Conservation (phyloP, 1,140 invertebrate genomes). For the Listronotus bonariensis region DNA sequence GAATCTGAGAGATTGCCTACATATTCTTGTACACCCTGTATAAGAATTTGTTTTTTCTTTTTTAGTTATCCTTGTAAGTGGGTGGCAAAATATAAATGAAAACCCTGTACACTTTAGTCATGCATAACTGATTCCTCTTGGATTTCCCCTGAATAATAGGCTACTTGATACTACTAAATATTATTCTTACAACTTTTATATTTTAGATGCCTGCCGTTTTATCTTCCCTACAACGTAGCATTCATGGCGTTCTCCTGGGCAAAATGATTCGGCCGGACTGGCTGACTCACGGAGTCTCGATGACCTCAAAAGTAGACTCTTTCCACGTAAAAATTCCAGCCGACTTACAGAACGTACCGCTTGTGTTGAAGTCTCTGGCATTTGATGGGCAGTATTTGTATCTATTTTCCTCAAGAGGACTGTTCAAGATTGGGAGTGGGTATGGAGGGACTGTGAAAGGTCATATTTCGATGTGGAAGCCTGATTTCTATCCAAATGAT, state of each 20-base stretch:
- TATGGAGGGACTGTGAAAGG: conserved; percentile 89
- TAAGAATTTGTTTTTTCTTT: too few species aligned
- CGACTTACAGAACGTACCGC: conserved; percentile 55
- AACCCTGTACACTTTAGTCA: conserved; percentile 7
- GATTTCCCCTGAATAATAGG: too few species aligned
- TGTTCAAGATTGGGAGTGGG: conserved; percentile 91
- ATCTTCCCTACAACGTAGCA: conserved; percentile 84
- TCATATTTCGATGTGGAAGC: conserved; percentile 79
- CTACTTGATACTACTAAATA: not conserved
- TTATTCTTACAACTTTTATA: not conserved
- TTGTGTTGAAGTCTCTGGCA: conserved; percentile 67
- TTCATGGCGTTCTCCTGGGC: conserved; percentile 85
- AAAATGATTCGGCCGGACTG: conserved; percentile 84
- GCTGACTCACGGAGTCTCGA: conserved; percentile 84
- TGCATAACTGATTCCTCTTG: conserved; percentile 25
- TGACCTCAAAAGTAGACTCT: conserved; percentile 73
- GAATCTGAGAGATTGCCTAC: too few species aligned
- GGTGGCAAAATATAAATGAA: not conserved
- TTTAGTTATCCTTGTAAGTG: too few species aligned
- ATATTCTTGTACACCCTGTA: too few species aligned
- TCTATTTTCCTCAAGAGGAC: conserved; percentile 75
- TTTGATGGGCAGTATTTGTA: conserved; percentile 91
- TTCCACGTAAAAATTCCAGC: conserved; percentile 63
- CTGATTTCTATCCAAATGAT: conserved; percentile 78
- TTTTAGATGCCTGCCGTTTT: conserved; percentile 82